These are phyloP conservation scores for Drosophila aldrichi DNA, from an alignment of 2,888 invertebrate genomes.

Conservation along the genomic window DNA sequence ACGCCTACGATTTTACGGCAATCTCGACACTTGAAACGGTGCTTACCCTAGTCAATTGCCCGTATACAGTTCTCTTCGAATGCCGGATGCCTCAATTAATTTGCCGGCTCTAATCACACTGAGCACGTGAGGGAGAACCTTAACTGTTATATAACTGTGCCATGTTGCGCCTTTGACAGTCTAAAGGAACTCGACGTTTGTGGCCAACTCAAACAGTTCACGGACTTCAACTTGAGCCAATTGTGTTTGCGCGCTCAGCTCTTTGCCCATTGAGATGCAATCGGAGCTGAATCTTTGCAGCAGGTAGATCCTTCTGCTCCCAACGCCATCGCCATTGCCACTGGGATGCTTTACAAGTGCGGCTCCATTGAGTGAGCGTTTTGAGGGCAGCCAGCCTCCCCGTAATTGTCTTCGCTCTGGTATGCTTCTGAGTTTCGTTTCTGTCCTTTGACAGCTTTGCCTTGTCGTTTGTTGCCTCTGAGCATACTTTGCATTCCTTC, in stretches of 20 bases:
- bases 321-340: no score
- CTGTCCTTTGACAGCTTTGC: neutral
- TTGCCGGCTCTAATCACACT: neutral
- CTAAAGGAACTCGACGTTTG: neutral
- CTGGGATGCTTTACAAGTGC: no score
- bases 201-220: neutral
- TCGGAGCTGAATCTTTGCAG: neutral
- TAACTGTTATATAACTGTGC: neutral
- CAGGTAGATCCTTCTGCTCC: neutral
- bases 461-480: neutral
- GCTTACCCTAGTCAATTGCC: neutral
- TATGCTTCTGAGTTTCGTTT: neutral
- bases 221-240: neutral
- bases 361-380: no score
- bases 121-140: neutral
- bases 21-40: neutral
- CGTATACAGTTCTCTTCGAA: neutral
- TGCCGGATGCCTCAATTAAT: neutral
- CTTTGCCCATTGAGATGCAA: neutral
- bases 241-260: neutral
- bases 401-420: neutral
- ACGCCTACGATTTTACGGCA: neutral
- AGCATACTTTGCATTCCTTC: neutral
- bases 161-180: neutral
- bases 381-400: neutral